Base-by-base conservation (phyloP, 2,888 invertebrate species). In the Nemurella pictetii region DNA sequence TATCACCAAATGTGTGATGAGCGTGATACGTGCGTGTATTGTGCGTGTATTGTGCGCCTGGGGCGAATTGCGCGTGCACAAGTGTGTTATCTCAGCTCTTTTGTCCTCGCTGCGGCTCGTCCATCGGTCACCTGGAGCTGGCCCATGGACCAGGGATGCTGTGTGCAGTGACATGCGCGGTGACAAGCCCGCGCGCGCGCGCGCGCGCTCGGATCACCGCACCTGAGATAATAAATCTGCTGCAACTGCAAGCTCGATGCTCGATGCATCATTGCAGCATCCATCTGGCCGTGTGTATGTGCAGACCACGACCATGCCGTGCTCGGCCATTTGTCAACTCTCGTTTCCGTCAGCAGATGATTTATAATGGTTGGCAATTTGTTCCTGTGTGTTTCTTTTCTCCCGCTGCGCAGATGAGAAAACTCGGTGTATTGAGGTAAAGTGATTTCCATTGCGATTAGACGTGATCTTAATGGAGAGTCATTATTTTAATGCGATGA, bases 141-240 rank as follows among this genome's bases (percentile, higher is more conserved):
- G 28, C 27, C n/a, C 4, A 7, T 74, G 74, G 74, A 74, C 15
- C 75, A 36, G 75, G 27, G 75, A 75, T 75, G 75, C 75, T 75
- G 75, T 12, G 12, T 55, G 55, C 55, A 55, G 55, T 55, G n/a
- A n/a, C n/a, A n/a, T n/a, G 9, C 12, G 20, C 55, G 55, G 20
- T 32, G 32, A 55, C 55, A 28, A 75, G n/a, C n/a, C n/a, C n/a
- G n/a, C n/a, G n/a, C n/a, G n/a, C n/a, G n/a, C n/a, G n/a, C n/a
- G n/a, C n/a, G n/a, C n/a, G n/a, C n/a, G n/a, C n/a, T n/a, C 75
- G 12, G 9, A 4, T 7, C 25, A 0, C 7, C 75, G 75, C 75
- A 75, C 75, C 75, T 75, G 75, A 75, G 75, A 75, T 75, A 75
- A 75, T 75, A 75, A 25, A 75, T 75, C 20, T 75, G 55, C 9